Conservation (phyloP, 2,797 vertebrate genomes). For the Acropternis orthonyx region DNA sequence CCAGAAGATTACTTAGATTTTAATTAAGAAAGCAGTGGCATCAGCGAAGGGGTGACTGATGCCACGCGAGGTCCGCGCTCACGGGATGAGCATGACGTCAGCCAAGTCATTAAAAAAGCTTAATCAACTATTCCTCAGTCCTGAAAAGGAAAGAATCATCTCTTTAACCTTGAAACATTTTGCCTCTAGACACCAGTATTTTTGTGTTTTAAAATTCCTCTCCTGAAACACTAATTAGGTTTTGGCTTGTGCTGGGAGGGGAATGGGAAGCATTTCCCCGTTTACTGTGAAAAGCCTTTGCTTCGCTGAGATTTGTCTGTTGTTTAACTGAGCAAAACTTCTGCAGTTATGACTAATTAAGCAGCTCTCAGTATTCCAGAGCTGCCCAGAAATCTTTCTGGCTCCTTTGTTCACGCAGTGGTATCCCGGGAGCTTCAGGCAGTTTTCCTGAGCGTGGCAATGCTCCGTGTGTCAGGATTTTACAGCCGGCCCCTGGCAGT, state of each 20-base stretch:
- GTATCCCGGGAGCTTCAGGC: neutral
- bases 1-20: neutral
- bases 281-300: neutral
- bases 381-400: neutral
- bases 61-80: neutral
- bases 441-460: neutral
- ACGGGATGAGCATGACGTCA: neutral
- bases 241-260: slow-evolving; percentile 1
- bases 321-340: neutral
- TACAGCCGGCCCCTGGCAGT: neutral
- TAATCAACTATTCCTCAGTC: neutral
- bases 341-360: slow-evolving; percentile 5
- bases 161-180: neutral
- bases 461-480: neutral
- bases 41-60: neutral
- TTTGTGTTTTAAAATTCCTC: neutral
- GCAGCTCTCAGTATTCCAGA: neutral
- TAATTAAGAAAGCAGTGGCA: neutral
- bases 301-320: neutral
- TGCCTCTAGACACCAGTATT: neutral
- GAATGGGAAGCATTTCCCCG: neutral
- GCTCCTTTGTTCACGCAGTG: neutral
- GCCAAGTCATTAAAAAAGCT: neutral
- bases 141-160: neutral
- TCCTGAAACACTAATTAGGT: neutral